These are phyloP conservation scores for Palythoa caribaeorum DNA, from an alignment of 92 coral and sea anemone species.

Conservation along the genomic window DNA sequence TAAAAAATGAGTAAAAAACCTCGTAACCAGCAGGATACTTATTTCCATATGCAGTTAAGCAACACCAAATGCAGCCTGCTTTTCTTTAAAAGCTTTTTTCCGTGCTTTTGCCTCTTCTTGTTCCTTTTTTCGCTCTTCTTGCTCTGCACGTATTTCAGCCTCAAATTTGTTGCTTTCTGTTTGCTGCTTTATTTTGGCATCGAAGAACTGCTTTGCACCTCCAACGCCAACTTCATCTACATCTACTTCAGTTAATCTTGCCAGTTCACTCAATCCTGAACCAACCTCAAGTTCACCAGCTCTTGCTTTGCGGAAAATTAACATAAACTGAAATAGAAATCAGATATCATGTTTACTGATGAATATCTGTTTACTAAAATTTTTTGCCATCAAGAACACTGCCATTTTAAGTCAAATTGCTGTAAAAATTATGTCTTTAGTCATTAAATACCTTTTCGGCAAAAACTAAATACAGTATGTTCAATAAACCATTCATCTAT, in stretches of 20 bases:
- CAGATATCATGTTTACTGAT: background rate
- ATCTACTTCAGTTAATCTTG: constrained; percentile 85
- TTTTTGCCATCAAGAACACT: too few relatives aligned
- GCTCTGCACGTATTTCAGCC: constrained; percentile 93
- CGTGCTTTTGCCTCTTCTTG: constrained; percentile 89
- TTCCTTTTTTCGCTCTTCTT: constrained; percentile 83
- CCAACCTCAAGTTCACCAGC: constrained; percentile 92
- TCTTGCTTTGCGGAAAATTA: constrained; percentile 96
- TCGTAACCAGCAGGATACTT: too few relatives aligned
- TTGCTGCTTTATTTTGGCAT: constrained; percentile 87
- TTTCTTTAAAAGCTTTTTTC: constrained; percentile 86
- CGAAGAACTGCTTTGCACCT: constrained; percentile 95
- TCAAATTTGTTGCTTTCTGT: constrained; percentile 83
- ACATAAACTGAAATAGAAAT: constrained; percentile 75
- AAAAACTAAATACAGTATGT: too few relatives aligned
- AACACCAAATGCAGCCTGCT: constrained; percentile 90
- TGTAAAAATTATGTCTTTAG: too few relatives aligned
- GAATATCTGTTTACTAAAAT: too few relatives aligned
- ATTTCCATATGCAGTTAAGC: background rate
- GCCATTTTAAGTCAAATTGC: too few relatives aligned
- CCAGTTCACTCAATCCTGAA: constrained; percentile 90
- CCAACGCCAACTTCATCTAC: constrained; percentile 96
- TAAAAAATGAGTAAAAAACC: too few relatives aligned
- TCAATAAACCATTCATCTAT: too few relatives aligned
- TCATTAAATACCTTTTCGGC: too few relatives aligned